Base-by-base conservation (phyloP, 2,888 invertebrate genomes). In the Pasiphila rectangulata region DNA sequence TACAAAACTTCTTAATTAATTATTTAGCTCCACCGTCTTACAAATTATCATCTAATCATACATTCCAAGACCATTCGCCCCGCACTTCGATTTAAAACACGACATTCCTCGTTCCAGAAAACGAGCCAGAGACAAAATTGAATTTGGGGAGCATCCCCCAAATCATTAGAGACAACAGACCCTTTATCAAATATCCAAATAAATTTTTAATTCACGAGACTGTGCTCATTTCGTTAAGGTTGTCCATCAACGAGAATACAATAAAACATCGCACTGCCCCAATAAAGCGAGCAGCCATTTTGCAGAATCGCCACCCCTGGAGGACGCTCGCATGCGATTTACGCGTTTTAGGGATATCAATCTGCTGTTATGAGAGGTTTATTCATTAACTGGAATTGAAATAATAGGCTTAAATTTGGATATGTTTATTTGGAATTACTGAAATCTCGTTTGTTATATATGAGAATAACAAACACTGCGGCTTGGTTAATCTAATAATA, bases 301-400 rank as follows among this genome's bases (percentile, higher is more conserved):
- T 55, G 48, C 51, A 54, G 55, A 56, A 63, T 63, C 61, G 63
- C 61, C 63, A 59, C 58, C 58, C 58, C 57, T 56, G 51, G 50
- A n/a, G n/a, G n/a, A n/a, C n/a, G n/a, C n/a, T n/a, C n/a, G n/a
- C n/a, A n/a, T n/a, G n/a, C n/a, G n/a, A n/a, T n/a, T n/a, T n/a
- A n/a, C n/a, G n/a, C n/a, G n/a, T n/a, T n/a, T n/a, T n/a, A n/a
- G n/a, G n/a, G n/a, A n/a, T n/a, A n/a, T n/a, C n/a, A n/a, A n/a
- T n/a, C n/a, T n/a, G n/a, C n/a, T n/a, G n/a, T n/a, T n/a, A n/a
- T n/a, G n/a, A n/a, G n/a, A n/a, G n/a, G n/a, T n/a, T n/a, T n/a
- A n/a, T n/a, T n/a, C n/a, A n/a, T n/a, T n/a, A n/a, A n/a, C n/a
- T n/a, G n/a, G n/a, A n/a, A n/a, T n/a, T n/a, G n/a, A n/a, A n/a